Evolutionary conservation across 2,797 vertebrate genomes (phyloP).

Genomic region (Hemibagrus guttatus): DNA sequence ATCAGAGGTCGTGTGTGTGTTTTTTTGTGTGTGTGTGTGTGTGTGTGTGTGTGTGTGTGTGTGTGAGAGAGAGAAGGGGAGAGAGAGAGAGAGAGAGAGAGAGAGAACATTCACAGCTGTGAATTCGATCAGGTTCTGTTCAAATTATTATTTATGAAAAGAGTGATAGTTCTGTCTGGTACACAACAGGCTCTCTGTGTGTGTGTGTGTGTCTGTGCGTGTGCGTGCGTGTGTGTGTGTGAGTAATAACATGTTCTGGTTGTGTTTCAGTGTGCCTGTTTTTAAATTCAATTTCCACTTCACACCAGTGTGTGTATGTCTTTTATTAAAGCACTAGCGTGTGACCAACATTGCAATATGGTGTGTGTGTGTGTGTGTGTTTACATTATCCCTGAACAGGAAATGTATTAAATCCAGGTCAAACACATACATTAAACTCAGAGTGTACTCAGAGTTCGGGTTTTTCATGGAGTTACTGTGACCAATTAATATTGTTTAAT

Average conservation of each 20-base stretch:
- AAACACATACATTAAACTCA: not conserved
- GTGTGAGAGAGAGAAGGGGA: no score
- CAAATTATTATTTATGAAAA: slow-evolving; percentile 15
- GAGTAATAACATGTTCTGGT: not conserved
- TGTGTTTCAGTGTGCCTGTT: not conserved
- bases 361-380: not conserved
- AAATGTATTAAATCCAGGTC: not conserved
- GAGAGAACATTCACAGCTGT: not conserved
- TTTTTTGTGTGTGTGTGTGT: slow-evolving; percentile 1
- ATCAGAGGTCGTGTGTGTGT: not conserved
- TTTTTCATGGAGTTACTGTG: not conserved
- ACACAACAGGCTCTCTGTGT: not conserved
- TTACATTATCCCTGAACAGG: not conserved
- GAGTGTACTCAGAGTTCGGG: not conserved
- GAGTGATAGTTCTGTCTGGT: slow-evolving; percentile 11
- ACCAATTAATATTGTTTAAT: not conserved
- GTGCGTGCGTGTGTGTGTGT: not conserved
- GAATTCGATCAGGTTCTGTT: not conserved
- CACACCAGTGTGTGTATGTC: not conserved
- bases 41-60: not conserved
- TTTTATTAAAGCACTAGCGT: not conserved
- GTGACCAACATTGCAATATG: not conserved
- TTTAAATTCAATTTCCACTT: slow-evolving; percentile 19
- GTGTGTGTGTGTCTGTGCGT: not conserved
- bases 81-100: no score